Evolutionary conservation across 2,797 vertebrate genomes (phyloP), one percentile per base, ranked within the genome.

Genomic region (Austrolebias charrua): DNA sequence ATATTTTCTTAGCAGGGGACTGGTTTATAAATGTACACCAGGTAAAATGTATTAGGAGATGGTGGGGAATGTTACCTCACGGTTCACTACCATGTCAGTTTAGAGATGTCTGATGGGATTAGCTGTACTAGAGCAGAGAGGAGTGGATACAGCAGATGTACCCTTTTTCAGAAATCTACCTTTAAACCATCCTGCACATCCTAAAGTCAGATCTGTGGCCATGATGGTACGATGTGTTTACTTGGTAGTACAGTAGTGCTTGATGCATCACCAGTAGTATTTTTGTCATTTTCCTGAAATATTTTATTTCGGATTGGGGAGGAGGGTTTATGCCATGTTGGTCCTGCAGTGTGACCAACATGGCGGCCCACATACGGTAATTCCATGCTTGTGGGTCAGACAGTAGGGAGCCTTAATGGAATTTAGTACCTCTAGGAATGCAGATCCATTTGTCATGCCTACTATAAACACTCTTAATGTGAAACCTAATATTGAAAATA

Each of bases 351-450:
- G 74, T 66, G 69, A 68, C 76, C 75, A 73, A 61, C 73, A 45
- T 72, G 75, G 73, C 68, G 69, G 69, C 68, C 73, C 62, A 60
- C 55, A 63, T 79, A n/a, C n/a, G n/a, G n/a, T n/a, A 76, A 69
- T 83, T 75, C 62, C 77, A 60, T 1, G 57, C 73, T 74, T 59
- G 60, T 54, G 67, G 62, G 76, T 75, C 80, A 82, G 84, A 84
- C 81, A 76, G 83, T 38, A 58, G 66, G 78, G 78, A 83, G 84
- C 75, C 80, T 47, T 63, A 56, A 63, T 74, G 80, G 87, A 88
- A 90, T 87, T 82, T 73, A 66, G 76, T 71, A 73, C 74, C 76
- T 76, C 71, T 33, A 73, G 82, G 78, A 89, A 86, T 81, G 79
- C 73, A 66, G 76, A 86, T 88, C 80, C 81, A 71, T 59, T 75